A percentile compares a stretch with the other conserved stretches of the same genome.
Conservation (phyloP, 2,888 invertebrate species). For the Atherix ibis region DNA sequence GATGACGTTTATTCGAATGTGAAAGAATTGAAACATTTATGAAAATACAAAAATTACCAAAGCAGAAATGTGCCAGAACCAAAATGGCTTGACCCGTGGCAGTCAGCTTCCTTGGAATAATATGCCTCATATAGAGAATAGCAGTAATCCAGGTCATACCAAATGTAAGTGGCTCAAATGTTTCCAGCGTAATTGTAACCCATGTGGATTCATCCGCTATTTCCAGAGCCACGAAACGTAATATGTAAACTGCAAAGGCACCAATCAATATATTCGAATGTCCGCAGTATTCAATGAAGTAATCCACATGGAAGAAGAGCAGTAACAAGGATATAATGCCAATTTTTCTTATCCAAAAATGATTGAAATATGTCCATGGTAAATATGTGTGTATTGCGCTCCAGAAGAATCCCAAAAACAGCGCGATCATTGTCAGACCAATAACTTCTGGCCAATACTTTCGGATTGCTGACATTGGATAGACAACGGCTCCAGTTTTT, state of each 20-base stretch:
- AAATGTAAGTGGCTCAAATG: slow-evolving; percentile 58
- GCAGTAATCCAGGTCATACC: slow-evolving; percentile 68
- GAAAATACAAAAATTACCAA: slow-evolving; percentile 33
- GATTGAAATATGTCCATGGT: slow-evolving; percentile 41
- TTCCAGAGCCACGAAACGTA: slow-evolving; percentile 51
- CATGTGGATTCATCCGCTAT: slow-evolving; percentile 39
- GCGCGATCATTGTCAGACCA: slow-evolving; percentile 49
- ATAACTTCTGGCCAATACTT: slow-evolving; percentile 60
- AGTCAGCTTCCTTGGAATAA: slow-evolving; percentile 59
- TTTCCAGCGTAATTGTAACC: slow-evolving; percentile 53
- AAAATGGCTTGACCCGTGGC: slow-evolving; percentile 64
- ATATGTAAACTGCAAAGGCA: slow-evolving; percentile 66
- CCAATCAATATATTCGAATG: slow-evolving; percentile 68
- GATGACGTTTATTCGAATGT: too few species aligned
- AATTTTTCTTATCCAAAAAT: slow-evolving; percentile 17
- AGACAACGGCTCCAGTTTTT: slow-evolving; percentile 54
- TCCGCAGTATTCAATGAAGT: slow-evolving; percentile 66
- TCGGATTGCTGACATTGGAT: slow-evolving; percentile 65
- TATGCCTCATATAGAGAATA: slow-evolving; percentile 63
- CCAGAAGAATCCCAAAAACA: slow-evolving; percentile 61
- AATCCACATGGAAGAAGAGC: slow-evolving; percentile 49
- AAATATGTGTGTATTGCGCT: slow-evolving; percentile 64
- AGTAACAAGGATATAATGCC: slow-evolving; percentile 21
- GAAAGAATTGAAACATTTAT: too few species aligned
- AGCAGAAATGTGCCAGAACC: slow-evolving; percentile 63